Conservation (phyloP, 30 jellyfish, hydroid and myxozoan genomes). For the Hydractinia symbiolongicarpus region DNA sequence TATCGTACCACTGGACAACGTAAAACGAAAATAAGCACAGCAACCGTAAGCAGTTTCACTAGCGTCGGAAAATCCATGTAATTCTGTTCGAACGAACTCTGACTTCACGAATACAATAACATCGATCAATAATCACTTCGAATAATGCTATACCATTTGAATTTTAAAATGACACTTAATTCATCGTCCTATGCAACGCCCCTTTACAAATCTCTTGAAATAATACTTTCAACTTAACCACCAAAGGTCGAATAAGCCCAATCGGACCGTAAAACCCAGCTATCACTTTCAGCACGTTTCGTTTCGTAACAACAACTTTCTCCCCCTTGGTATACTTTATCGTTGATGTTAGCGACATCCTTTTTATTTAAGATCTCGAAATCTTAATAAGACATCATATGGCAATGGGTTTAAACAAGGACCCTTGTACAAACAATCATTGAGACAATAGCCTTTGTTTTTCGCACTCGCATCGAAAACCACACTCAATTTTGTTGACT, state of each 20-base stretch:
- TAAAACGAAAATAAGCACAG: slow-evolving; percentile 53
- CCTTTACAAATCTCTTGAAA: slow-evolving; percentile 47
- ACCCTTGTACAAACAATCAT: not conserved
- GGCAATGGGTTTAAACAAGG: not conserved
- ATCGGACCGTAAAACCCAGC: slow-evolving; percentile 65
- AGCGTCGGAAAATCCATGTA: slow-evolving; percentile 64
- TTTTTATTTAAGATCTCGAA: not conserved
- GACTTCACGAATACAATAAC: too few relatives aligned
- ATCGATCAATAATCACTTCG: too few relatives aligned
- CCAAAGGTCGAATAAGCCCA: slow-evolving; percentile 43
- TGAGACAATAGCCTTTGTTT: not conserved
- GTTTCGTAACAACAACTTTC: too few relatives aligned
- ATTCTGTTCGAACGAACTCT: slow-evolving; percentile 12
- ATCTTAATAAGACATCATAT: not conserved
- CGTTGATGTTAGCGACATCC: not conserved
- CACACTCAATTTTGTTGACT: not conserved
- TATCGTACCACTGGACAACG: slow-evolving; percentile 40
- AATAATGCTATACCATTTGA: too few relatives aligned
- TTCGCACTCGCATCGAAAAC: not conserved
- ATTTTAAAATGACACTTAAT: slow-evolving; percentile 13
- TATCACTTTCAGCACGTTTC: slow-evolving; percentile 50
- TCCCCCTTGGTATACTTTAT: too few relatives aligned
- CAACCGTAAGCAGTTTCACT: slow-evolving; percentile 44
- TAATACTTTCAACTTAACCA: not conserved
- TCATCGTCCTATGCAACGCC: slow-evolving; percentile 29